Conservation (phyloP, 1,140 invertebrate genomes). For the Apis mellifera region Amel_HAv3.1 CM009931.2:22923001-22923500, state of each 20-base stretch:
- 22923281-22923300: conserved; percentile 33
- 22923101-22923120: conserved; percentile 92
- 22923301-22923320: conserved; percentile 14
- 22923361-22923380: neutral
- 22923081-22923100: conserved; percentile 92
- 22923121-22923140: conserved; percentile 93
- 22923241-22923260: conserved; percentile 29
- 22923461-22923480: conserved; percentile 2
- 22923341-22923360: conserved; percentile 30
- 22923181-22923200: conserved; percentile 79
- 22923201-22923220: conserved; percentile 53
- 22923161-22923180: conserved; percentile 90
- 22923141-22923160: conserved; percentile 90
- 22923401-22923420: accelerated
- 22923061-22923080: conserved; percentile 93
- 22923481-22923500: conserved; percentile 3
- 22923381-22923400: neutral
- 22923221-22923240: conserved; percentile 45
- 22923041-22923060: conserved; percentile 92
- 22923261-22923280: conserved; percentile 52
- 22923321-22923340: conserved; percentile 34
- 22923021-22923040: conserved; percentile 21
- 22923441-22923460: neutral
- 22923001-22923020: neutral
- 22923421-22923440: conserved; percentile 3